These are phyloP conservation scores for Stichopus horrens DNA, from an alignment of 53 echinoderm and acorn worm species.

Conservation along the genomic window DNA sequence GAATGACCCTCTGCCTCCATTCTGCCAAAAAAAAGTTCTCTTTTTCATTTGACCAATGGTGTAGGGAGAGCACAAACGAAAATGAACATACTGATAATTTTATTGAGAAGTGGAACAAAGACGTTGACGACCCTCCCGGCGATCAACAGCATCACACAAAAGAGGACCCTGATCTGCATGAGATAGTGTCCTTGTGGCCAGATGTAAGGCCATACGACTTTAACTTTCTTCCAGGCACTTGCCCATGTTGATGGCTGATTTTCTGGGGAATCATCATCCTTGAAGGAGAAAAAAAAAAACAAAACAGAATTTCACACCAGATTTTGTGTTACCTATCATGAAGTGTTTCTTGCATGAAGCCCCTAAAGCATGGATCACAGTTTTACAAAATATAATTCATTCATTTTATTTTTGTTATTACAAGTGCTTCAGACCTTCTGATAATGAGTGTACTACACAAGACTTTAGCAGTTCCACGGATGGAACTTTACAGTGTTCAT, in stretches of 20 bases:
- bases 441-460: too few relatives aligned
- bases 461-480: too few relatives aligned
- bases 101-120: conserved; percentile 83
- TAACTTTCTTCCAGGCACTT: conserved; percentile 60
- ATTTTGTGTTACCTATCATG: too few relatives aligned
- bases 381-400: too few relatives aligned
- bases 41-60: not conserved
- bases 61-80: not conserved
- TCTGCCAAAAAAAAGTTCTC: not conserved
- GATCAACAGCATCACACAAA: conserved; percentile 65
- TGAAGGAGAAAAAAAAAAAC: not conserved
- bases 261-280: not conserved
- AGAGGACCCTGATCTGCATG: conserved; percentile 68
- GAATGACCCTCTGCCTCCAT: not conserved
- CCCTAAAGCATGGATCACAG: too few relatives aligned
- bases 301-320: not conserved
- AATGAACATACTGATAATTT: conserved; percentile 71
- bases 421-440: too few relatives aligned
- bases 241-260: conserved; percentile 74
- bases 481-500: too few relatives aligned
- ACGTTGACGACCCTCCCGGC: conserved; percentile 81
- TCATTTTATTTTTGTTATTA: too few relatives aligned
- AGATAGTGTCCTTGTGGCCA: conserved; percentile 80
- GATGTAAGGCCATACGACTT: conserved; percentile 87
- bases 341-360: too few relatives aligned